Conservation (phyloP, 2,797 vertebrate species). For the Platyrinchus mystaceus region DNA sequence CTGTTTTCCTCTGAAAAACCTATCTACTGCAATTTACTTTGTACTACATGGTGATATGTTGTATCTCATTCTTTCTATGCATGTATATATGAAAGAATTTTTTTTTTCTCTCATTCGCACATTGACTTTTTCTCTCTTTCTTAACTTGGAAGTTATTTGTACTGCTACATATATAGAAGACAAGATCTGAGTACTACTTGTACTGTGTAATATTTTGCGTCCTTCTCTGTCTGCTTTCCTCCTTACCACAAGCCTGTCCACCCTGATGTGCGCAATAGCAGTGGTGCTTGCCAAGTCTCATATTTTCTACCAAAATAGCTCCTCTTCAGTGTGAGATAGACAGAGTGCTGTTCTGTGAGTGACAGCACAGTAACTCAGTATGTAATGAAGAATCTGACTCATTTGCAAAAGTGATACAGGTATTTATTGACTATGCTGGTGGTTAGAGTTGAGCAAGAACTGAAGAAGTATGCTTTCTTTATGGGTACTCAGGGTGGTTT, state of each 20-base stretch:
- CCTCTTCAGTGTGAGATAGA: background rate
- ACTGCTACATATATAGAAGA: background rate
- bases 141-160: background rate
- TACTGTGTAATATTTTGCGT: background rate
- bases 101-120: background rate
- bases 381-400: background rate
- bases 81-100: background rate
- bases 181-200: background rate
- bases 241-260: background rate
- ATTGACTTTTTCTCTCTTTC: background rate
- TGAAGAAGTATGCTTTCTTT: background rate
- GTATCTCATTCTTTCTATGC: background rate
- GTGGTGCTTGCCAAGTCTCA: background rate
- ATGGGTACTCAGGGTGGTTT: background rate
- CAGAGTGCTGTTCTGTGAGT: fast-evolving
- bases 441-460: background rate
- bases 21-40: background rate
- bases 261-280: background rate
- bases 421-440: background rate
- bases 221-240: background rate
- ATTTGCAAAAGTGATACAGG: background rate
- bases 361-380: background rate
- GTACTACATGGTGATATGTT: background rate
- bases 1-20: background rate
- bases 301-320: background rate